Percentiles rank a stretch among this genome's conserved stretches.
These are phyloP conservation scores for Neelides folsomi DNA, from an alignment of 2,888 invertebrate species.

Conservation along the genomic window DNA sequence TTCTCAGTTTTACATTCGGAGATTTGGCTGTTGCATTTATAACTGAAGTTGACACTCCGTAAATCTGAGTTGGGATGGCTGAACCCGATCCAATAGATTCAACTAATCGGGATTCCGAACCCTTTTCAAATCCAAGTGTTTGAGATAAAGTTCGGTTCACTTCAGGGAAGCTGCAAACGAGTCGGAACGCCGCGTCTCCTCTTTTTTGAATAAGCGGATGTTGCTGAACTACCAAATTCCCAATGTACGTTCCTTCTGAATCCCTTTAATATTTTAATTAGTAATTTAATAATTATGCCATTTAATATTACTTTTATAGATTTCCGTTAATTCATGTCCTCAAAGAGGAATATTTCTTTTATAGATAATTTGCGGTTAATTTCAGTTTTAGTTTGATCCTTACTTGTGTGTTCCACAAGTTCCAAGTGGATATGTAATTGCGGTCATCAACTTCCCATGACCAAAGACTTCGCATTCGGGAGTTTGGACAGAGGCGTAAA, in stretches of 20 bases:
- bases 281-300: not conserved
- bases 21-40: constrained; percentile 32
- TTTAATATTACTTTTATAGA: not conserved
- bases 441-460: constrained; percentile 26
- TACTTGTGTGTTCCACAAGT: constrained; percentile 31
- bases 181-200: constrained; percentile 31
- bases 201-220: constrained; percentile 32
- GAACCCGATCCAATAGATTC: constrained; percentile 8
- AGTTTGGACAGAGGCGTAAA: constrained; percentile 24
- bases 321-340: no score
- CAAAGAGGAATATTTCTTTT: no score
- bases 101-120: constrained; percentile 25
- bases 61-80: constrained; percentile 22
- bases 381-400: not conserved
- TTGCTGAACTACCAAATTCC: constrained; percentile 30
- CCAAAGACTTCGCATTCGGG: constrained; percentile 31
- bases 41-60: constrained; percentile 30
- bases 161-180: constrained; percentile 31
- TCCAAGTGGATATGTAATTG: constrained; percentile 24
- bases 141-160: constrained; percentile 28
- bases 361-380: no score
- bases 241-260: constrained; percentile 27
- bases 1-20: constrained; percentile 23
- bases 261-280: constrained; percentile 15
- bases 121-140: constrained; percentile 28